A percentile compares a stretch with the other conserved stretches of the same genome.
phyloP scores from a whole-genome alignment of 1,140 invertebrate species.

The Cotesia chilonis region DNA sequence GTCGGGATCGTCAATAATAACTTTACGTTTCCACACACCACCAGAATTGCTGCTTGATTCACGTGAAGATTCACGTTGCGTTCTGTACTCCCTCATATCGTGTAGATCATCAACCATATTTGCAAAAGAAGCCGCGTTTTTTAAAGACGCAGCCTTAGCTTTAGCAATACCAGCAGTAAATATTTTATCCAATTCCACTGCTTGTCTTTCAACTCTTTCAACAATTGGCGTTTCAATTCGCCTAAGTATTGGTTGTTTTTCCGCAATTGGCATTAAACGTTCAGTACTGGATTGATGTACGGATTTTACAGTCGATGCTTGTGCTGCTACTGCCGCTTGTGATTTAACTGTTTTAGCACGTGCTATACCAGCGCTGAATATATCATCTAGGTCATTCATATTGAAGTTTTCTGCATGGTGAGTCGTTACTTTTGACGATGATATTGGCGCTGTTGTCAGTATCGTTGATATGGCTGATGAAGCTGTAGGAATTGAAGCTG shows the following conservation, averaged over 20 bases:
- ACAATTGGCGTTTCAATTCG: constrained; percentile 31
- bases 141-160: constrained; percentile 39
- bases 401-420: constrained; percentile 39
- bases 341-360: too few relatives aligned
- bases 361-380: constrained; percentile 45
- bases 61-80: neutral
- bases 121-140: constrained; percentile 10
- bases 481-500: too few relatives aligned
- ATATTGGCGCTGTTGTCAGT: too few relatives aligned
- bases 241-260: neutral
- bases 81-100: neutral
- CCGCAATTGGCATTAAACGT: neutral
- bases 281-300: neutral
- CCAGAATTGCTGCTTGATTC: constrained; percentile 5
- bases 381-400: constrained; percentile 47
- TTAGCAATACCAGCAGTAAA: constrained; percentile 54
- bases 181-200: constrained; percentile 52
- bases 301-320: neutral
- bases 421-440: too few relatives aligned
- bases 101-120: neutral
- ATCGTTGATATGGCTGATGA: too few relatives aligned
- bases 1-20: constrained; percentile 48
- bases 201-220: constrained; percentile 35
- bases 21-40: constrained; percentile 37
- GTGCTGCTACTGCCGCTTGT: too few relatives aligned